Base-by-base conservation (phyloP, 2,113 vertebrate species). In the Cinclus cinclus region DNA sequence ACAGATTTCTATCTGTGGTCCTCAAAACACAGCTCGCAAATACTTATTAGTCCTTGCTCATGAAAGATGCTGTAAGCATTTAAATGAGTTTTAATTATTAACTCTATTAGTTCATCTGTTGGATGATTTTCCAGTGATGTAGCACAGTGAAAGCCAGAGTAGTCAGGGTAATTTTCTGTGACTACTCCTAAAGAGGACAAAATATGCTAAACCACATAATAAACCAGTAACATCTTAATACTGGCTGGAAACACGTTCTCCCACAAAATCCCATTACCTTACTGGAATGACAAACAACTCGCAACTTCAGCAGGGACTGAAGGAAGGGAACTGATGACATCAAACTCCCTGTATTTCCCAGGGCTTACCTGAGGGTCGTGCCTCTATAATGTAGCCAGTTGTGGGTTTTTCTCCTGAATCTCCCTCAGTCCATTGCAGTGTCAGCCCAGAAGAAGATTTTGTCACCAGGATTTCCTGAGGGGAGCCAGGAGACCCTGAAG, bases 361-460 rank as follows among this genome's bases (percentile, higher is more conserved):
- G 3, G 28, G 19, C 64, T 97, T 83, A 99, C 99, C 99, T 98
- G 99, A 99, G 39, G 99, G 98, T 46, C 99, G 98, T 63, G 99
- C 98, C 97, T 99, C 99, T 35, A 99, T 98, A 39, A 99, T 96
- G 24, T 99, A 99, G 64, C 99, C 98, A 0, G 97, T 98, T 59
- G 99, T 98, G 33, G 98, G 98, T 2, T 98, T 98, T 50, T 93
- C 92, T 55, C 99, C 99, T 0, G 92, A 53, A 1, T 98, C 97
- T 33, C 99, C 99, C 71, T 99, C 98, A 2, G 97, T 96, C 99
- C 99, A 99, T n/a, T 98, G 98, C 44, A 99, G 95, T 0, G 98
- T 99, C 87, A 99, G 97, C 19, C 97, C 98, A 9, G 98, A 98
- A 77, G 98, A 80, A 10, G 98, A 98, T 95, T 99, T 99, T 93